Evolutionary conservation across 2,113 vertebrate species (phyloP).

Genomic region (Pterocles burchelli): DNA sequence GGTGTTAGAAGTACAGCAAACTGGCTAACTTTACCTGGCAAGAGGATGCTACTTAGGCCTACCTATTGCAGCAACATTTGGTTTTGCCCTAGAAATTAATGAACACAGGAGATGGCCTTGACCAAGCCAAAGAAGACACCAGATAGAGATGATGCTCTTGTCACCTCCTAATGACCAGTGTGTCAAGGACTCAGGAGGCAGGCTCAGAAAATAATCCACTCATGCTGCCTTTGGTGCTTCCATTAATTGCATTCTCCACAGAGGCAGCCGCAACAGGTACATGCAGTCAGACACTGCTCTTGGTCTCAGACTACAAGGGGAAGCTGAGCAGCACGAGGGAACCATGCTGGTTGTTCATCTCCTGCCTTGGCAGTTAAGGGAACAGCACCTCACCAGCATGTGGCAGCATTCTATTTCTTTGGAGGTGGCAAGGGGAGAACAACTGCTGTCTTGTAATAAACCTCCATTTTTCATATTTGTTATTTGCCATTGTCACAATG

Average conservation of each 20-base stretch:
- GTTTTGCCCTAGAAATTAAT: background rate
- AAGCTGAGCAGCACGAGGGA: background rate
- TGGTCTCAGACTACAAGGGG: background rate
- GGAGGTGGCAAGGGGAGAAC: background rate
- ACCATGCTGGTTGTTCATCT: background rate
- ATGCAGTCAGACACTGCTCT: background rate
- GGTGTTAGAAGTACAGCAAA: background rate
- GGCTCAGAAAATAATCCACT: fast-evolving
- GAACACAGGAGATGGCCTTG: background rate
- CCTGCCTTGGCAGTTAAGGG: background rate
- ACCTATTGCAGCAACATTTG: background rate
- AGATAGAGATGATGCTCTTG: background rate
- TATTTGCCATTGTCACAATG: background rate
- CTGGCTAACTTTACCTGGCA: background rate
- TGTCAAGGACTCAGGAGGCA: background rate
- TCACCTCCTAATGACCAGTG: background rate
- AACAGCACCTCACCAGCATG: background rate
- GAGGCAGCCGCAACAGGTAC: background rate
- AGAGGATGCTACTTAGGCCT: background rate
- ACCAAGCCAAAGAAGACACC: background rate
- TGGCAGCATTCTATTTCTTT: background rate
- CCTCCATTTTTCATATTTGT: background rate
- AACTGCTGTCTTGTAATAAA: background rate
- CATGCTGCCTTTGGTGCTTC: background rate
- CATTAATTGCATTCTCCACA: background rate